Conservation (phyloP, 2,797 vertebrate genomes). For the Anguilla marmorata region DNA sequence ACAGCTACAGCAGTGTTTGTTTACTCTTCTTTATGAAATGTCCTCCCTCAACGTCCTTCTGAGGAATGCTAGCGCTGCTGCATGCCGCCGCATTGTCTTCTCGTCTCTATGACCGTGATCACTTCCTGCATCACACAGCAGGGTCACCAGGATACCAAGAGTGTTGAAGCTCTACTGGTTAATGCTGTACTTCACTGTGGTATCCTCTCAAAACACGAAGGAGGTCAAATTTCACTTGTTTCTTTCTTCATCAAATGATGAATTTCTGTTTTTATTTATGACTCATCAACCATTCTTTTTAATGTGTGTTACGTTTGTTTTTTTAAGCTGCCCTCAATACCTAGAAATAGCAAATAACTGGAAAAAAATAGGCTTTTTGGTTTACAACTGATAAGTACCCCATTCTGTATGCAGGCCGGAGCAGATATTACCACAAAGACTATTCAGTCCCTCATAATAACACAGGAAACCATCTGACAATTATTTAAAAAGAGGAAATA, state of each 20-base stretch:
- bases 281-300: not conserved
- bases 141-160: conserved; percentile 7
- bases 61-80: conserved; percentile 20
- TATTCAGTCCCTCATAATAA: not conserved
- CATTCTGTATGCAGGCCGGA: not conserved
- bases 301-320: not conserved
- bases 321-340: not conserved
- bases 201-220: not conserved
- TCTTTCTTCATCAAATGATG: not conserved
- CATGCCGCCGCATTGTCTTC: conserved; percentile 9
- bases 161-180: not conserved
- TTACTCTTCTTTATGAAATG: conserved; percentile 14
- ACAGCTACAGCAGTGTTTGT: conserved; percentile 27
- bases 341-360: not conserved
- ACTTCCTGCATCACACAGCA: conserved; percentile 16
- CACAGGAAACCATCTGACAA: not conserved
- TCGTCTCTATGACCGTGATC: conserved; percentile 4
- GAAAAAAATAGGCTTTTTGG: not conserved
- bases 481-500: not conserved
- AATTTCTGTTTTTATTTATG: not conserved
- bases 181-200: not conserved
- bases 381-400: not conserved
- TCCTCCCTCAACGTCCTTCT: conserved; percentile 23
- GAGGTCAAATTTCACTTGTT: not conserved
- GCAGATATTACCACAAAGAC: not conserved